Evolutionary conservation across 2,797 vertebrate species (phyloP), one percentile per base, ranked within the genome.

Genomic region (Triplophysa bombifrons): DNA sequence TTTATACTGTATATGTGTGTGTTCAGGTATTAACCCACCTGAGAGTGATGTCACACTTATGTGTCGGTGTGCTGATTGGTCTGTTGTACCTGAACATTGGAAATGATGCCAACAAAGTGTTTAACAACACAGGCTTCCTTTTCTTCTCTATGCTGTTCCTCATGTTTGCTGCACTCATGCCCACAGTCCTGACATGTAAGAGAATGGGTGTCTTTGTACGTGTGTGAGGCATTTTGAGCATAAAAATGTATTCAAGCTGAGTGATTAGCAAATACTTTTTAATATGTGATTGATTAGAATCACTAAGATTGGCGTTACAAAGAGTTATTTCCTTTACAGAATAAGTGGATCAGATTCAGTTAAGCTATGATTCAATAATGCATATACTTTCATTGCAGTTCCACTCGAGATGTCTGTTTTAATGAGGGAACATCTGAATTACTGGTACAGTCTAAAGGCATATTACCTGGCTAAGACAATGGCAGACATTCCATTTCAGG

Each of bases 71-170:
- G 55, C 93, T 99, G 84, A 99, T 99, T 2, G 98, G 98, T 67
- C 91, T 99, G 80, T 96, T 99, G 79, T 99, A 99, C 91, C 94
- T 99, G 84, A 96, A 97, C 85, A 99, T 98, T 0, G 98, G 98
- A 48, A 95, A 99, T 0, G 98, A 99, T 0, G 98, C 98, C 74
- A 96, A 94, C 93, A 99, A 98, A 86, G 98, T 98, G 86, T 98
- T 99, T 93, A 99, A 98, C 94, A 99, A 99, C 93, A 98, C 96
- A 0, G 96, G 97, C 83, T 99, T 98, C 88, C 96, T 99, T 86
- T 99, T 99, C 93, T 98, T 99, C 93, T 99, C 98, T 89, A 98
- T 99, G 96, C 94, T 99, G 44, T 99, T 99, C 92, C 95, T 99
- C 84, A 99, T 98, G 97, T 99, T 99, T 1, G 97, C 97, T 0